These are phyloP conservation scores for Nephila pilipes DNA, from an alignment of 1,140 invertebrate genomes.

Conservation along the genomic window DNA sequence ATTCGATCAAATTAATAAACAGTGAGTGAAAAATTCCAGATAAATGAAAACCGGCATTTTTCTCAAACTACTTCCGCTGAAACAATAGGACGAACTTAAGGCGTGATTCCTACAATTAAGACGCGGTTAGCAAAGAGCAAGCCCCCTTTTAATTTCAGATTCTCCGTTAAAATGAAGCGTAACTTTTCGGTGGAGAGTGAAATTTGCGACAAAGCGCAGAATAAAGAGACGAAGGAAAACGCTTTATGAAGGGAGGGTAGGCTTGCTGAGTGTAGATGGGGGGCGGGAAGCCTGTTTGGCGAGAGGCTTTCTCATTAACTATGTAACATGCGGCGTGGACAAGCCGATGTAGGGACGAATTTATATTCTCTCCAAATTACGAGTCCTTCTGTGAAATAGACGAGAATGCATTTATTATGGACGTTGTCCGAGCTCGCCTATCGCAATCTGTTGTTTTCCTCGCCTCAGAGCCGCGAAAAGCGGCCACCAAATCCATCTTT, in stretches of 20 bases:
- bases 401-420: conserved; percentile 48
- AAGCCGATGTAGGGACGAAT: conserved; percentile 58
- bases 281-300: not conserved
- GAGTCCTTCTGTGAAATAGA: not conserved
- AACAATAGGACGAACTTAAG: not conserved
- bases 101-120: not conserved
- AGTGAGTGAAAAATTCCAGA: no score
- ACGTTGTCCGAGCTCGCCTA: conserved; percentile 9
- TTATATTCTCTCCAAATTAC: conserved; percentile 65
- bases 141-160: conserved; percentile 4
- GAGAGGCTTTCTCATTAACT: conserved; percentile 9
- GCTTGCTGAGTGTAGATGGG: conserved; percentile 12
- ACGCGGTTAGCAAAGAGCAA: not conserved
- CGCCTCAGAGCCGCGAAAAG: no score
- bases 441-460: not conserved
- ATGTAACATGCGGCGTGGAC: conserved; percentile 58
- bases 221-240: not conserved
- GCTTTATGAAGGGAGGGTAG: not conserved
- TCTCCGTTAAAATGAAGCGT: not conserved
- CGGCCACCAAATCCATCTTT: no score
- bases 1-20: no score
- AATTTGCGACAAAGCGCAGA: conserved; percentile 9
- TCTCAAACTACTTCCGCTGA: no score
- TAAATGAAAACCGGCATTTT: no score
- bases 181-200: not conserved